Conservation (phyloP, 1,140 invertebrate genomes). For the Sarcophaga bullata region DNA sequence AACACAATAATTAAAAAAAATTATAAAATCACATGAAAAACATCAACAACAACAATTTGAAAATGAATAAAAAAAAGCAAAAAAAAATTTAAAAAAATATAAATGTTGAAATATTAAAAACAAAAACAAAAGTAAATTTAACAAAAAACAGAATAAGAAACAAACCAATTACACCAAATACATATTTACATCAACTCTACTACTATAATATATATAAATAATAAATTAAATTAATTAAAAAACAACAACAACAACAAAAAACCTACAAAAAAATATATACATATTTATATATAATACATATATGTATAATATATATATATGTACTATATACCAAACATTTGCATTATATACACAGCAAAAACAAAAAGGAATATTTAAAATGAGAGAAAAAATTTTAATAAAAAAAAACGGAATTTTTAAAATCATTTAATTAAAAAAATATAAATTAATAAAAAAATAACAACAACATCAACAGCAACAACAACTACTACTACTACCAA, state of each 20-base stretch:
- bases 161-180: conserved; percentile 39
- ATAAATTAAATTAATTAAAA: too few species aligned
- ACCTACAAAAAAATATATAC: conserved; percentile 24
- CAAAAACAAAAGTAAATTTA: not conserved
- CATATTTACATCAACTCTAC: conserved; percentile 38
- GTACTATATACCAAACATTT: conserved; percentile 29
- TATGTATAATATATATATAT: not conserved
- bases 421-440: too few species aligned
- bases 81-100: too few species aligned
- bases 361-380: not conserved
- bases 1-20: conserved; percentile 9
- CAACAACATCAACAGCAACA: too few species aligned
- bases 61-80: too few species aligned
- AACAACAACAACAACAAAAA: too few species aligned
- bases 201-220: conserved; percentile 26
- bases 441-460: too few species aligned
- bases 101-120: too few species aligned
- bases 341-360: conserved; percentile 35
- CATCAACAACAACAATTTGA: too few species aligned
- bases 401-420: too few species aligned
- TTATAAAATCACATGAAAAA: too few species aligned
- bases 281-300: conserved; percentile 12
- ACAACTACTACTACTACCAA: too few species aligned
- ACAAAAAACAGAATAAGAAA: conserved; percentile 2
- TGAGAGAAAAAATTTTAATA: conserved; percentile 7